Conservation (phyloP, 2,113 vertebrate species). For the Pipra filicauda region DNA sequence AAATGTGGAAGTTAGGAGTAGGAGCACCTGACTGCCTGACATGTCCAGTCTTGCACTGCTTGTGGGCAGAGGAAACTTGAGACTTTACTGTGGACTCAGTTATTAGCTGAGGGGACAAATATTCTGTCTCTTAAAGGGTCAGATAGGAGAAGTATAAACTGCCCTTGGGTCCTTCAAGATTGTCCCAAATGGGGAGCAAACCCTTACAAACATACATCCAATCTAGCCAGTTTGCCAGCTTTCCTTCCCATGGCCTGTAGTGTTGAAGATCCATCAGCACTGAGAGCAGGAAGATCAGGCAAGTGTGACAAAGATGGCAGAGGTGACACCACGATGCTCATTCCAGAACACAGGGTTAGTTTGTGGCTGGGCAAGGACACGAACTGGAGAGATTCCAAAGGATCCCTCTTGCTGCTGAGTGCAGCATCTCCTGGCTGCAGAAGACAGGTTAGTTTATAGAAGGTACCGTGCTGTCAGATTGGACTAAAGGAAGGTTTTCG, state of each 20-base stretch:
- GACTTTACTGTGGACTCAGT: background rate
- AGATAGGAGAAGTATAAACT: background rate
- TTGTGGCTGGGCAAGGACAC: background rate
- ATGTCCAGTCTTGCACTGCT: too few species aligned
- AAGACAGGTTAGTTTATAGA: background rate
- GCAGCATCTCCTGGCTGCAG: background rate
- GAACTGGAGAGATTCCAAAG: background rate
- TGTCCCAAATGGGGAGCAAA: background rate
- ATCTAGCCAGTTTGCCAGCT: background rate
- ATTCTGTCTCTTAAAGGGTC: background rate
- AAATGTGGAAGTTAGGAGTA: background rate
- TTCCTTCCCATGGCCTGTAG: background rate
- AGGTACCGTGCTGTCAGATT: background rate
- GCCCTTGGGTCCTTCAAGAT: background rate
- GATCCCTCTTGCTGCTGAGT: background rate
- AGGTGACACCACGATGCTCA: fast-evolving
- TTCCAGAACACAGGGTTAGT: background rate
- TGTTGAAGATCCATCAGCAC: background rate
- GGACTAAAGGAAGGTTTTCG: background rate
- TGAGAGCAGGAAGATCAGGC: background rate
- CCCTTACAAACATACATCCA: background rate
- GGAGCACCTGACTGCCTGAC: background rate
- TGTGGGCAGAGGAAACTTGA: background rate
- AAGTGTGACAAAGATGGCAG: background rate
- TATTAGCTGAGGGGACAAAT: background rate